These are phyloP conservation scores for Gymnoscopelus braueri DNA, from an alignment of 2,797 vertebrate species.

Conservation along the genomic window DNA sequence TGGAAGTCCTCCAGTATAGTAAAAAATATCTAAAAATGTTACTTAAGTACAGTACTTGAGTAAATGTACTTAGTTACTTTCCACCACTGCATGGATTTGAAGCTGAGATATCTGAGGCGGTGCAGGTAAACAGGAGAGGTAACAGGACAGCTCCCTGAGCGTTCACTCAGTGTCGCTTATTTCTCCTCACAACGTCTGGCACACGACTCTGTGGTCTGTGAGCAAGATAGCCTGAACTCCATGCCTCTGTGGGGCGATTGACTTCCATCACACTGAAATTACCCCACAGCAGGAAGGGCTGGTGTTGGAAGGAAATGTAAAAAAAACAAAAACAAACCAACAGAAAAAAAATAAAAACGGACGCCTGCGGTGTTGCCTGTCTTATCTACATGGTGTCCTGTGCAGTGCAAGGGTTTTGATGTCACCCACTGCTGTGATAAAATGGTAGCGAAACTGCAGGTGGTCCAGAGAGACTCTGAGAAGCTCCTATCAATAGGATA, in stretches of 20 bases:
- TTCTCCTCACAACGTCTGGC: constrained; percentile 5
- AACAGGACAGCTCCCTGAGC: constrained; percentile 18
- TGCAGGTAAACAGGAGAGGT: constrained; percentile 29
- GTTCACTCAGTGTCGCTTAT: background rate
- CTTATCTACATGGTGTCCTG: constrained; percentile 33
- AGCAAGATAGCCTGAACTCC: constrained; percentile 37
- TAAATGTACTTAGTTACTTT: no score
- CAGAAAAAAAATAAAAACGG: background rate
- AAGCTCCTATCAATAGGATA: no score
- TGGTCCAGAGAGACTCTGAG: constrained; percentile 3
- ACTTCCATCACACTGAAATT: constrained; percentile 32
- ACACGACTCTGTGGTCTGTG: background rate
- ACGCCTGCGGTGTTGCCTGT: constrained; percentile 5
- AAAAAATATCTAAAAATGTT: no score
- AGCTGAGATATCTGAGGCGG: constrained; percentile 15
- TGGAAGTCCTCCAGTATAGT: no score
- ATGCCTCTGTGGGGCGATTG: constrained; percentile 20
- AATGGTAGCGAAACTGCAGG: constrained; percentile 10
- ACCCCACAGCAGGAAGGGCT: constrained; percentile 9
- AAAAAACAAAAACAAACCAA: no score
- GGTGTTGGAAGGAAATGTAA: constrained; percentile 9
- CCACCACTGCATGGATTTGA: background rate
- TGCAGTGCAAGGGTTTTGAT: constrained; percentile 9
- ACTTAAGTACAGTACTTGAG: no score
- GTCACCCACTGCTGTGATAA: constrained; percentile 8